Base-by-base conservation (phyloP, 1,140 invertebrate genomes). In the Neelides sp. region DNA sequence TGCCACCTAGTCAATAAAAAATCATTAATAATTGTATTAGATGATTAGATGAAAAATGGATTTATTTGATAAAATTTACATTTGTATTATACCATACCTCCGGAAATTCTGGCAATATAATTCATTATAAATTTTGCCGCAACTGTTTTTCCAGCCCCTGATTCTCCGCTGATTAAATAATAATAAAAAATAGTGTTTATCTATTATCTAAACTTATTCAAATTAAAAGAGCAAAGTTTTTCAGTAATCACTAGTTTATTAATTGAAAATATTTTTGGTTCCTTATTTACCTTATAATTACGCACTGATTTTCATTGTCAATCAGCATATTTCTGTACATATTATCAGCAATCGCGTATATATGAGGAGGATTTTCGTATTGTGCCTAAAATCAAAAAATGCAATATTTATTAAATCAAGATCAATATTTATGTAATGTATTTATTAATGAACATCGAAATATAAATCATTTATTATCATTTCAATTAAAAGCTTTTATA, bases 281-380 rank as follows among this genome's bases (percentile, higher is more conserved):
- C 10, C 34, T 13, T 23, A 52, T 50, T 64, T 64, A 79, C 76
- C 78, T 80, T 55, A 83, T 83, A 56, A 84, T 83, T 4, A 83
- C 79, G 66, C 81, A 84, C 51, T 84, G 82, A 61, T 74, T 80
- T 62, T 83, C 81, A 48, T 70, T 71, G 54, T 83, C 81, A 48
- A 82, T 83, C 58, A 82, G 62, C 78, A 84, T 80, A 62, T 83
- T 83, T 48, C 79, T 68, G 62, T 82, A 83, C 82, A 85, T 85
- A 53, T 78, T 75, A 58, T 85, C 82, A 2, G 82, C 77, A 22
- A 83, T 61, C 4, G 80, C 79, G 64, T 79, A 85, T 47, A 85
- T 74, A 62, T 85, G 82, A 0, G 82, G 82, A 36, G 80, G 78
- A 64, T 84, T 84, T 66, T 85, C 82, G 63, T 82, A 84, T 12